Percentiles rank a stretch among this genome's conserved stretches.
These are phyloP conservation scores for Syngnathus rostellatus DNA, from an alignment of 2,797 vertebrate genomes.

Conservation along the genomic window DNA sequence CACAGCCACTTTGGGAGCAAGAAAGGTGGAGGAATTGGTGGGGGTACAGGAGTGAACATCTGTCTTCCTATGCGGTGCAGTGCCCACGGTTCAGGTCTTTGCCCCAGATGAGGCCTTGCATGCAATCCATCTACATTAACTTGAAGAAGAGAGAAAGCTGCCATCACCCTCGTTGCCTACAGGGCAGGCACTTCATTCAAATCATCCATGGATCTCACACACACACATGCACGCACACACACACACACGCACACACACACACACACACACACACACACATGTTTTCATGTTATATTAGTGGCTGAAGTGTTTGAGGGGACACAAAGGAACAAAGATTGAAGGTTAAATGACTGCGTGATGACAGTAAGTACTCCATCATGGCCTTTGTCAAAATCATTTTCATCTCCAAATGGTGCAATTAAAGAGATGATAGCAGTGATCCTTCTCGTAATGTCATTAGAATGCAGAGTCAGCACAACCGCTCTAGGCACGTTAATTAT, in stretches of 20 bases:
- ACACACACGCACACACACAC: neutral
- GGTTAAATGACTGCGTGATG: constrained; percentile 47
- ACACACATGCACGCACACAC: neutral
- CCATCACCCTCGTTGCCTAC: constrained; percentile 48
- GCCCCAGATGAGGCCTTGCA: constrained; percentile 33
- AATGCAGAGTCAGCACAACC: neutral
- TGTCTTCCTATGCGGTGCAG: constrained; percentile 21
- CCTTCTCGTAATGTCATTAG: neutral
- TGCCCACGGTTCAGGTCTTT: constrained; percentile 36
- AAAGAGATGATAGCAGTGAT: neutral
- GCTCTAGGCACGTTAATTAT: neutral
- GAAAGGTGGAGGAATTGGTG: neutral
- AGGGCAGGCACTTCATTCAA: constrained; percentile 38
- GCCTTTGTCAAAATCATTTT: constrained; percentile 25
- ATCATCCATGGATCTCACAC: constrained; percentile 27
- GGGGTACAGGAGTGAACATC: constrained; percentile 19
- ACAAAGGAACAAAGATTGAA: constrained; percentile 33
- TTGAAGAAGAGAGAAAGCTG: constrained; percentile 36
- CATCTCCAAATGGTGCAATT: constrained; percentile 15
- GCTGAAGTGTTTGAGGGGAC: constrained; percentile 40
- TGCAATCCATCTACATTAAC: constrained; percentile 60
- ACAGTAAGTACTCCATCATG: constrained; percentile 42
- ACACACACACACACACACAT: constrained; percentile 3
- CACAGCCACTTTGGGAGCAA: constrained; percentile 28
- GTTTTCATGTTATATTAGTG: constrained; percentile 13